phyloP scores from a whole-genome alignment of 1,140 invertebrate species.

The Sitodiplosis mosellana region DNA sequence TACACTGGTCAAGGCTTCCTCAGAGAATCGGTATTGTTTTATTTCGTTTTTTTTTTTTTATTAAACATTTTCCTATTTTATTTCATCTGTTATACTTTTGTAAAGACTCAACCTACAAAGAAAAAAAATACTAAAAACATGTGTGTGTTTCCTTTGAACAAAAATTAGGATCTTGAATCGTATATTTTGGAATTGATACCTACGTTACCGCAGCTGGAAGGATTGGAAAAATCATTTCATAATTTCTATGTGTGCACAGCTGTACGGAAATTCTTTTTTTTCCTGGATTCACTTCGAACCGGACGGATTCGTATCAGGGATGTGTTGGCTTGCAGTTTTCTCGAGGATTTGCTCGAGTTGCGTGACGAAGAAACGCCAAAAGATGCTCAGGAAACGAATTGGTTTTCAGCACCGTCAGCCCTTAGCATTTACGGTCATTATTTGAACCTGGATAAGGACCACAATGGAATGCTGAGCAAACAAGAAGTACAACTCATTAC shows the following conservation, averaged over 20 bases:
- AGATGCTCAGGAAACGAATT: constrained; percentile 75
- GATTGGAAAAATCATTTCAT: constrained; percentile 82
- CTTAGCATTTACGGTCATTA: constrained; percentile 84
- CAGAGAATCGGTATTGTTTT: constrained; percentile 58
- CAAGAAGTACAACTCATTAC: too few relatives aligned
- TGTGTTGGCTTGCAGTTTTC: constrained; percentile 75
- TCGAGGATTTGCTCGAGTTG: constrained; percentile 80
- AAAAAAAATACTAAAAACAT: too few relatives aligned
- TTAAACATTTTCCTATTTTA: constrained; percentile 18
- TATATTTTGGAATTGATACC: constrained; percentile 88
- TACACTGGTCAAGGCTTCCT: constrained; percentile 81
- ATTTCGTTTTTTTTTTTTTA: constrained; percentile 4
- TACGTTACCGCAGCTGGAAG: constrained; percentile 72
- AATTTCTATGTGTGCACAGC: constrained; percentile 94
- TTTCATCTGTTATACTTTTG: too few relatives aligned
- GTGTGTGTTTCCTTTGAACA: too few relatives aligned
- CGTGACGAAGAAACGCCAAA: constrained; percentile 69
- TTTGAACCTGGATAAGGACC: constrained; percentile 81
- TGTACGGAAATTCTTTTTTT: constrained; percentile 89
- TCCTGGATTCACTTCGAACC: constrained; percentile 73
- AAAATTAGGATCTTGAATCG: constrained; percentile 86
- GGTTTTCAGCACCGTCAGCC: constrained; percentile 86
- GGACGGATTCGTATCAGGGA: constrained; percentile 80
- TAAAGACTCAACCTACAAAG: too few relatives aligned
- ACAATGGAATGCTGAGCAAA: constrained; percentile 89